These are phyloP conservation scores for Fragum whitleyi DNA, from an alignment of 2,888 invertebrate genomes.

Conservation along the genomic window DNA sequence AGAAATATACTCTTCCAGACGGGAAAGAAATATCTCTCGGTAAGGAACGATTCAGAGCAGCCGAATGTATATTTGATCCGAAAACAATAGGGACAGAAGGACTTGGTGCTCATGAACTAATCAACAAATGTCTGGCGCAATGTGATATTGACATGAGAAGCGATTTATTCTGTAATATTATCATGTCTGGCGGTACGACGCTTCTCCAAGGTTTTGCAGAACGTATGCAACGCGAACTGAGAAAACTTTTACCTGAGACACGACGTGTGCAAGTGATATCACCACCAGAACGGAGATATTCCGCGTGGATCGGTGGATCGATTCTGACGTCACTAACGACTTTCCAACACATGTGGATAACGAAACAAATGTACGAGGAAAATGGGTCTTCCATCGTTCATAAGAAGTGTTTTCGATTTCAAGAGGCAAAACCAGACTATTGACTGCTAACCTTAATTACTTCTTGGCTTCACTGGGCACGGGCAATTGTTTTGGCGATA, in stretches of 20 bases:
- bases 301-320: conserved; percentile 75
- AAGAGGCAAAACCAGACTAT: not conserved
- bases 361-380: conserved; percentile 92
- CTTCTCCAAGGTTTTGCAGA: conserved; percentile 75
- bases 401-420: conserved; percentile 90
- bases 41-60: conserved; percentile 80
- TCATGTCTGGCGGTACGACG: conserved; percentile 77
- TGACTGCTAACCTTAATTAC: not conserved
- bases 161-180: conserved; percentile 67
- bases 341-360: conserved; percentile 63
- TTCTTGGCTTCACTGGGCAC: not conserved
- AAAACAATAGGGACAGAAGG: conserved; percentile 76
- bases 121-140: conserved; percentile 66
- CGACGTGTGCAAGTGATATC: conserved; percentile 70
- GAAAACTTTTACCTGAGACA: conserved; percentile 66
- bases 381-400: conserved; percentile 97
- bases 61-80: conserved; percentile 80
- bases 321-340: conserved; percentile 65
- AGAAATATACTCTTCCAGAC: conserved; percentile 82
- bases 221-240: conserved; percentile 72
- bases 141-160: conserved; percentile 64
- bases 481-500: not conserved
- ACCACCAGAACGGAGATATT: conserved; percentile 83
- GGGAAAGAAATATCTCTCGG: conserved; percentile 82
- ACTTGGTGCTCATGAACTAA: conserved; percentile 74